Evolutionary conservation across 1,140 invertebrate species (phyloP), one percentile per base, ranked within the genome.

Genomic region (Zaprionus vittiger): DNA sequence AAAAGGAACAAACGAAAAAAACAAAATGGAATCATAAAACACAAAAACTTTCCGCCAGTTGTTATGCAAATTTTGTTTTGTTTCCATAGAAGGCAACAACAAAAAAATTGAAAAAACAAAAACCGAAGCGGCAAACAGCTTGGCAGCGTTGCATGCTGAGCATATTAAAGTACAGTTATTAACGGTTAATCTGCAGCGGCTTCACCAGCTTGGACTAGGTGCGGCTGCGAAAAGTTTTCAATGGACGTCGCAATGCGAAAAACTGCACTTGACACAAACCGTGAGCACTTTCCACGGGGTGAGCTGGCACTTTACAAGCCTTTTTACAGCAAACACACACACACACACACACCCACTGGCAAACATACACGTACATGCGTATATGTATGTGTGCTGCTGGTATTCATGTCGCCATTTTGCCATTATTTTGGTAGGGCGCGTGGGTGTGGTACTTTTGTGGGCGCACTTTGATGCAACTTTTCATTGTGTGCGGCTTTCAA

Each of bases 51-150:
- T 89, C 77, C 81, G 78, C 47, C 77, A 44, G 57, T 71, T 87
- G 84, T 83, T 89, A 78, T 87, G 84, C 68, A 87, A 80, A 83
- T 83, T 47, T 87, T 87, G 66, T 73, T 65, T 80, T 74, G 71
- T 68, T 77, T 69, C 17, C 24, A 57, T 11, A 26, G 24, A 14
- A 22, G 6, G 9, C 28, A 63, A 34, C 28, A 31, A 9, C 7
- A 9, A 54, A 20, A 9, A 22, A 54, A 17, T 9, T 11, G 20
- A 54, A n/a, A 22, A 20, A 17, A 54, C 24, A 38, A 65, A 34
- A 26, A 52, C 14, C 34, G 24, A 22, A 49, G 37, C 26, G 14
- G 26, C 55, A 66, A 34, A 34, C 31, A 34, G 31, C 31, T 38
- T 38, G 20, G 31, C 24, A 24, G 34, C 20, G 3, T 47, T 57